Evolutionary conservation across 1,140 invertebrate species (phyloP), one percentile per base, ranked within the genome.

Genomic region (Formica exsecta): DNA sequence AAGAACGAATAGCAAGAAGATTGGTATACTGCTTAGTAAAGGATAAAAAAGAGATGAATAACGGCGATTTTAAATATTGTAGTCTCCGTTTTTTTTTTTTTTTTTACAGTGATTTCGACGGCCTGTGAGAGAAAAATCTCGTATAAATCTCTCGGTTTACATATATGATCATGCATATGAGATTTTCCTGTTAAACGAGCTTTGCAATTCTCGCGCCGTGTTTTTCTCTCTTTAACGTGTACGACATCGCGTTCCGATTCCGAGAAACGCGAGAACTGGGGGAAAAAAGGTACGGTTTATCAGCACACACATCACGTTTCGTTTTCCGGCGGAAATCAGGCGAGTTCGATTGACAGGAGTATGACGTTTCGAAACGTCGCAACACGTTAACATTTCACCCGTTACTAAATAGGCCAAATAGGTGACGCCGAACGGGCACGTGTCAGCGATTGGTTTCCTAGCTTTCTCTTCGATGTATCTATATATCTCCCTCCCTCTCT

Each of bases 321-420:
- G 64, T 38, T 85, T 85, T 85, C 54, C 80, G 48, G 74, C 41
- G 25, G 64, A 70, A 80, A 61, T 76, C 75, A 88, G 51, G 22
- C 68, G 38, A 61, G 76, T 29, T 44, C 57, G 66, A 86, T 86
- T 79, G 85, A 74, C 79, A 80, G 57, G 41, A 25, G 29, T 22
- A 29, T 80, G 76, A 73, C 85, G 48, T 86, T 51, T 73, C 44
- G 70, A 86, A 83, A 86, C 76, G 62, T 88, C 76, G 85, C 85
- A 16, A 19, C 68, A 70, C 44, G 73, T 88, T 86, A 86, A 88
- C 77, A 48, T 86, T 71, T 86, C 68, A 57, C 36, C 25, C 22
- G 85, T 86, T 75, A n/a, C 62, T 86, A 88, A 88, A 88, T 81
- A 51, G 83, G 71, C 86, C 86, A 73, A 87, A 87, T 87, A 87